Percentiles rank a stretch among this genome's conserved stretches.
Conservation (phyloP, 2,888 invertebrate genomes). For the Lampropteryx suffumata region DNA sequence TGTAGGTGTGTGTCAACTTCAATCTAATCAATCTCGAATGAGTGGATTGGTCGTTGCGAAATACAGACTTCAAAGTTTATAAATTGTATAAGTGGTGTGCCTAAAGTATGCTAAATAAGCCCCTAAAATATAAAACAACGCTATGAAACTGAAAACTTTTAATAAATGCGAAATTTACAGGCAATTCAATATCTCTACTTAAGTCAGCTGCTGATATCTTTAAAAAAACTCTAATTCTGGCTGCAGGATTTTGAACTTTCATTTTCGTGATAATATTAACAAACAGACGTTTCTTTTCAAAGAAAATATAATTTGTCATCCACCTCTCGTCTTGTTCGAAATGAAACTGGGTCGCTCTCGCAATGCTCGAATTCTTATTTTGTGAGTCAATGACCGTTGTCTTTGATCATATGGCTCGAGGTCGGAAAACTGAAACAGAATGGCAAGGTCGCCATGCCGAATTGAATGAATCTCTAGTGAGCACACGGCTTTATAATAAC, state of each 20-base stretch:
- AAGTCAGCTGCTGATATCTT: constrained; percentile 10
- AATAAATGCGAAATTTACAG: constrained; percentile 16
- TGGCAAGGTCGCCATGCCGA: constrained; percentile 60
- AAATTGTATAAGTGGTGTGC: not conserved
- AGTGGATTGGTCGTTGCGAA: constrained; percentile 9
- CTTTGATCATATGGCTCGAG: constrained; percentile 66
- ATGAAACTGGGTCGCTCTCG: constrained; percentile 64
- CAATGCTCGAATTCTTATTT: constrained; percentile 57
- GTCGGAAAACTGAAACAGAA: constrained; percentile 63
- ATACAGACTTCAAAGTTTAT: constrained; percentile 9
- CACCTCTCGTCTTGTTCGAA: constrained; percentile 27
- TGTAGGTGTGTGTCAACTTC: constrained; percentile 7
- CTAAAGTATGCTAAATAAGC: constrained; percentile 2
- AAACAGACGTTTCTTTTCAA: constrained; percentile 14
- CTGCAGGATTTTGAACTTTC: constrained; percentile 15
- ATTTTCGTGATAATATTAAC: constrained; percentile 18
- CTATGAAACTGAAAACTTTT: constrained; percentile 11
- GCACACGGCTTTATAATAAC: not conserved
- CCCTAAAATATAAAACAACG: constrained; percentile 6
- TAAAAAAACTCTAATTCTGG: constrained; percentile 6
- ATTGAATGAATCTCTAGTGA: constrained; percentile 23
- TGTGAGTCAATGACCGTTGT: constrained; percentile 67
- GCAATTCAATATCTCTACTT: constrained; percentile 13
- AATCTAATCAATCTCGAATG: constrained; percentile 18
- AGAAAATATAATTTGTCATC: constrained; percentile 30